These are phyloP conservation scores for Operophtera brumata DNA, from an alignment of 2,888 invertebrate species.

Conservation along the genomic window DNA sequence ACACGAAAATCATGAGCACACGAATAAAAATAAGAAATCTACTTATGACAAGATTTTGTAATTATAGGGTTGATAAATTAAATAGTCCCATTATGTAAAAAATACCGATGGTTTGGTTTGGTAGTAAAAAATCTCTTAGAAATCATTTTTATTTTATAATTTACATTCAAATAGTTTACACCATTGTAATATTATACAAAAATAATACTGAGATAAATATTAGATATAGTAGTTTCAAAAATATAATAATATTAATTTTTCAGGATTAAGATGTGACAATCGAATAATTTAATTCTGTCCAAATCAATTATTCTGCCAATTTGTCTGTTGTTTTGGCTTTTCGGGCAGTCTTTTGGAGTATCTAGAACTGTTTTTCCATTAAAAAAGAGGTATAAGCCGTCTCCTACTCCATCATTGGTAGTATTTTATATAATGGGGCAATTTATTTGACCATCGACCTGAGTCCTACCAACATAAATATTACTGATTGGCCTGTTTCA, in stretches of 20 bases:
- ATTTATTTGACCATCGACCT: slow-evolving; percentile 7
- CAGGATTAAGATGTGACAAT: slow-evolving; percentile 22
- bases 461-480: slow-evolving; percentile 20
- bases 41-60: slow-evolving; percentile 5
- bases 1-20: slow-evolving; percentile 25
- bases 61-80: slow-evolving; percentile 4
- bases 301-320: slow-evolving; percentile 26
- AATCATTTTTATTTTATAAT: neutral
- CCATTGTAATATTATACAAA: neutral
- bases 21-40: slow-evolving; percentile 7
- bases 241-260: neutral
- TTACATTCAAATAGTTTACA: neutral
- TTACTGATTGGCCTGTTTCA: slow-evolving; percentile 36
- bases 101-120: slow-evolving; percentile 23
- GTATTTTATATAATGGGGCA: slow-evolving; percentile 42
- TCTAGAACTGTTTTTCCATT: slow-evolving; percentile 53
- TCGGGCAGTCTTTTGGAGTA: slow-evolving; percentile 41
- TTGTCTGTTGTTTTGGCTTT: slow-evolving; percentile 26
- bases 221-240: too few species aligned
- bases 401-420: slow-evolving; percentile 49
- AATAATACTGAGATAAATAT: neutral
- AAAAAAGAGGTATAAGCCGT: slow-evolving; percentile 42
- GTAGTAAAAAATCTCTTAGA: neutral
- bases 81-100: slow-evolving; percentile 52
- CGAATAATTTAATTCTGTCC: slow-evolving; percentile 17